These are phyloP conservation scores for Triops longicaudatus DNA, from an alignment of 1,140 invertebrate species.

Conservation along the genomic window DNA sequence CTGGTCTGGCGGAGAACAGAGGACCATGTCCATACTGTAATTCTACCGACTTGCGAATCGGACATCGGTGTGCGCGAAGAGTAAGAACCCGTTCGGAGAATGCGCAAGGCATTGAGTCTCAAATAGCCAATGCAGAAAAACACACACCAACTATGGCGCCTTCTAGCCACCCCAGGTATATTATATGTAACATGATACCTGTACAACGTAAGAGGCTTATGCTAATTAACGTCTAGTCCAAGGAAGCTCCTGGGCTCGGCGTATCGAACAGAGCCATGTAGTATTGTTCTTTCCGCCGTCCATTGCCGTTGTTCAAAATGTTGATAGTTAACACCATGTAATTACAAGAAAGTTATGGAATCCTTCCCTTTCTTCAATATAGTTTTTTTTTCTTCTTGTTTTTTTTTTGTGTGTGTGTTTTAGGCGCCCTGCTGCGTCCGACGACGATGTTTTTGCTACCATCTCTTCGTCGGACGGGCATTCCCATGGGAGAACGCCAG, in stretches of 20 bases:
- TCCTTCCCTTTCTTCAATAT: not conserved
- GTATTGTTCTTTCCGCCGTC: not conserved
- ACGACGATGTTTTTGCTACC: not conserved
- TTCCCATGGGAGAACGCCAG: constrained; percentile 17
- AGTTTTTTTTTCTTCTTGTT: not conserved
- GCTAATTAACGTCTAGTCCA: not conserved
- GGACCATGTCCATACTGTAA: not conserved
- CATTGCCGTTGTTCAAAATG: not conserved
- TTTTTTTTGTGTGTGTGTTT: not conserved
- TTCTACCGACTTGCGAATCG: not conserved
- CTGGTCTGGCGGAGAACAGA: not conserved
- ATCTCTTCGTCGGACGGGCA: not conserved
- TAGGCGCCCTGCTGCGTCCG: not conserved
- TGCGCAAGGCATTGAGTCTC: not conserved
- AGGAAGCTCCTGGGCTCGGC: not conserved
- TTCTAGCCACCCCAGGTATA: not conserved
- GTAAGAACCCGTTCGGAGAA: not conserved
- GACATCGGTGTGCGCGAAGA: not conserved
- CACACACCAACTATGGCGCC: not conserved
- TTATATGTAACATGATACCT: not conserved
- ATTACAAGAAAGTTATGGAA: not conserved
- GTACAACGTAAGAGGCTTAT: not conserved
- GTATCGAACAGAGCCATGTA: not conserved
- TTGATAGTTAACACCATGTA: not conserved
- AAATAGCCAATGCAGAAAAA: constrained; percentile 2